Conservation (phyloP, 2,113 vertebrate genomes). For the Alaudala cheleensis region DNA sequence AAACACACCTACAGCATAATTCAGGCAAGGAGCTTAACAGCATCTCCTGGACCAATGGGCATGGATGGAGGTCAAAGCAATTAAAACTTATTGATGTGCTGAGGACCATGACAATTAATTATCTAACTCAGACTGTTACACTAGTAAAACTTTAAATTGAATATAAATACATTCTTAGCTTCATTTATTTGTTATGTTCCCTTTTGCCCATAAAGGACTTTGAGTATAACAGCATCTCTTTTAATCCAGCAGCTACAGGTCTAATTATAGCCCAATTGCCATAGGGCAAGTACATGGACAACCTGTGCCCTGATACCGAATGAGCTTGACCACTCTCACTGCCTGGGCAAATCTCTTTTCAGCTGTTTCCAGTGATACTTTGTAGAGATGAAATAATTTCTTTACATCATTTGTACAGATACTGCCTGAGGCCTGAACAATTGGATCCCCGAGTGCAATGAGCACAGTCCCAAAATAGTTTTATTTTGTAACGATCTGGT, state of each 20-base stretch:
- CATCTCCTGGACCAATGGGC: background rate
- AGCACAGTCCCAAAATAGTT: background rate
- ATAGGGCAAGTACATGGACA: background rate
- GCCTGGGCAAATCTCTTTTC: background rate
- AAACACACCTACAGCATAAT: background rate
- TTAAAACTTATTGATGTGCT: background rate
- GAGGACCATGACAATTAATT: background rate
- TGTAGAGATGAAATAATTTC: background rate
- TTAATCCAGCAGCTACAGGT: background rate
- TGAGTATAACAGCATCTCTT: background rate
- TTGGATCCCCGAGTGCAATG: background rate
- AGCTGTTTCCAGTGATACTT: background rate
- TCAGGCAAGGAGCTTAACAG: background rate
- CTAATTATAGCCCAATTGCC: background rate
- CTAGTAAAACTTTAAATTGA: background rate
- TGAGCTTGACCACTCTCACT: background rate
- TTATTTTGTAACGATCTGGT: background rate
- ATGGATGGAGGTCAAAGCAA: background rate
- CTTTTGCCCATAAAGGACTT: background rate
- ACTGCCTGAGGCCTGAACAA: background rate
- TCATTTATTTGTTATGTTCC: background rate
- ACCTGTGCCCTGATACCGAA: background rate
- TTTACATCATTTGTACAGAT: background rate
- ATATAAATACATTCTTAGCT: background rate
- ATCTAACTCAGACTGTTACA: background rate